These are phyloP conservation scores for mouse (Mus musculus) DNA, from an alignment of 2,113 vertebrate species.

Conservation along the genomic window GRCm39 chrX:89968001-89968500, in stretches of 20 bases:
- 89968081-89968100: conserved; percentile 21
- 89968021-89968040: conserved; percentile 45
- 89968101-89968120: conserved; percentile 46
- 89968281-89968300: not conserved
- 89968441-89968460: not conserved
- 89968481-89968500: not conserved
- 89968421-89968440: not conserved
- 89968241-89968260: conserved; percentile 17
- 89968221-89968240: conserved; percentile 12
- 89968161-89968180: not conserved
- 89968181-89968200: conserved; percentile 3
- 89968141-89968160: conserved; percentile 7
- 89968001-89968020: conserved; percentile 62
- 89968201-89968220: not conserved
- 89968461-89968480: not conserved
- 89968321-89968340: conserved; percentile 31
- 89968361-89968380: not conserved
- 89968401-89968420: conserved; percentile 30
- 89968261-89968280: not conserved
- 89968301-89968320: not conserved
- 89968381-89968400: not conserved
- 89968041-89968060: conserved; percentile 58
- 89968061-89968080: conserved; percentile 6
- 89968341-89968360: conserved; percentile 8
- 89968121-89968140: conserved; percentile 60